These are phyloP conservation scores for Gephyroberyx darwinii DNA, from an alignment of 2,797 vertebrate genomes.

Conservation along the genomic window DNA sequence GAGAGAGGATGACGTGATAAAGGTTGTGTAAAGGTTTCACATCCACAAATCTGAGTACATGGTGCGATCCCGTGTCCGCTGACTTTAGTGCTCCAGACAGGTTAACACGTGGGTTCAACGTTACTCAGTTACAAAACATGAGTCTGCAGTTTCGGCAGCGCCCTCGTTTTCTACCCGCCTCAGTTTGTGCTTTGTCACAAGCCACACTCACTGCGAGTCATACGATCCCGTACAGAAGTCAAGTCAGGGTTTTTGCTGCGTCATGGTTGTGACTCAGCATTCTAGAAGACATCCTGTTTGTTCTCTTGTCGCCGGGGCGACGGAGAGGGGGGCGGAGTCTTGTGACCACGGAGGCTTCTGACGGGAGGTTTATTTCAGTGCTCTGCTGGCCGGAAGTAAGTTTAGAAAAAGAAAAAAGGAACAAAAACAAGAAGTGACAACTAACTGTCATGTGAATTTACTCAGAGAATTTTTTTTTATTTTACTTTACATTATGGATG, in stretches of 20 bases:
- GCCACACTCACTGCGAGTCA: neutral
- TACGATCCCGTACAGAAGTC: neutral
- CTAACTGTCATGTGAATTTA: neutral
- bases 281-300: neutral
- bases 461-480: neutral
- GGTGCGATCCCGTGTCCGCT: neutral
- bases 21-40: neutral
- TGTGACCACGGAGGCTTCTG: neutral
- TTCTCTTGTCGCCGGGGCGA: neutral
- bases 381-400: slow-evolving; percentile 35
- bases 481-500: neutral
- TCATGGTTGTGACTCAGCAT: slow-evolving; percentile 68
- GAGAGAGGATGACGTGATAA: too few relatives aligned
- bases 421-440: slow-evolving; percentile 27
- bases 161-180: too few relatives aligned
- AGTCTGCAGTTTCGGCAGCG: too few relatives aligned
- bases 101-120: neutral
- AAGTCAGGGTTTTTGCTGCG: slow-evolving; percentile 42
- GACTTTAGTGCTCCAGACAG: neutral
- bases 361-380: slow-evolving; percentile 6
- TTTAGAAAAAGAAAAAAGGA: neutral
- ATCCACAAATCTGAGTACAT: too few relatives aligned
- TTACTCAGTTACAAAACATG: too few relatives aligned
- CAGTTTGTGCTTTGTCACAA: neutral
- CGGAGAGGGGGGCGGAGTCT: neutral